Evolutionary conservation across 2,113 vertebrate genomes (phyloP), one percentile per base, ranked within the genome.

Genomic region (Thamnaconus septentrionalis): DNA sequence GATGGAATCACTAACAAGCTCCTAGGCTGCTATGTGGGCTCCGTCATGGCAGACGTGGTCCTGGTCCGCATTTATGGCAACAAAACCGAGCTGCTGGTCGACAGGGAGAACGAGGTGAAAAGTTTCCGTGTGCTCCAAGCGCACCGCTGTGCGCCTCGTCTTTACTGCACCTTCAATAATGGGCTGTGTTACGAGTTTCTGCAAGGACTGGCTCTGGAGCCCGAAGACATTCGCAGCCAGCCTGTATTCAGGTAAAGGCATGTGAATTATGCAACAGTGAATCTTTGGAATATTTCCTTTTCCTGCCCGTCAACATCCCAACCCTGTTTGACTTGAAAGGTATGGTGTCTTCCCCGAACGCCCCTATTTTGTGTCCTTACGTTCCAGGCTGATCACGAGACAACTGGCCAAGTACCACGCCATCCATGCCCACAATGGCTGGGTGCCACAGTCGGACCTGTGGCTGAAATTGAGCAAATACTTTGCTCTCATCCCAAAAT

Each of bases 1-100:
- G 97, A 98, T 45, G 97, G 97, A 5, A 98, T 98, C 69, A 99
- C 97, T 74, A 98, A 98, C 66, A 98, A 99, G 66, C 87, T 99
- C 69, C 93, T 99, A 53, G 96, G 96, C 81, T 98, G 97, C 86
- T 98, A 97, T 0, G 85, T 95, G 71, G 95, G 93, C 0, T 65
- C 94, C 1, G 61, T 81, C 49, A 92, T 93, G 86, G 89, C 96
- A 3, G 95, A 98, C 12, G 96, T 98, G 0, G 95, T 98, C 49
- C 90, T 99, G 57, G 96, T 99, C 43, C 92, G 97, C 45, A 96
- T 99, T 86, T 99, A 99, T 8, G 97, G 97, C 68, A 94, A 99
- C 79, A 98, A 96, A 87, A 99, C 97, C 0, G 97, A 99, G 69
- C 88, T 99, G 56, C 82, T 99, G 49, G 94, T 99, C 0, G 96